Base-by-base conservation (phyloP, 2,888 invertebrate species). In the Ferrisia virgata region DNA sequence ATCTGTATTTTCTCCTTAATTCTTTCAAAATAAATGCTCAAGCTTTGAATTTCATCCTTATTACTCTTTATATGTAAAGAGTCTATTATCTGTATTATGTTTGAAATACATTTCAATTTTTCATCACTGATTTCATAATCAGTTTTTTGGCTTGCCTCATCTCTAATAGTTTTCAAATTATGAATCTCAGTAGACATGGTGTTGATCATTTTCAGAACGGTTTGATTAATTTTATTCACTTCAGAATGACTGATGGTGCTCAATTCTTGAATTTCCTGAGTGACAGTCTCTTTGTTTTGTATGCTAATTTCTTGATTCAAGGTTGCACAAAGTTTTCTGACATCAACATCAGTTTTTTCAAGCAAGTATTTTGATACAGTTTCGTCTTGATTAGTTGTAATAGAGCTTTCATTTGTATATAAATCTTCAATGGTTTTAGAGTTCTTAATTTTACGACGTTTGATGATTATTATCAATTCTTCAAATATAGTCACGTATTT, bases 311-410 rank as follows among this genome's bases (percentile, higher is more conserved):
- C 36, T 76, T 76, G 33, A 18, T 33, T 36, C 18, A 36, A 76
- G 4, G 72, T 76, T 8, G 31, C 8, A 6, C 36, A 76, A 8
- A 76, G 22, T 22, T 76, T 36, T 33, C 43, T 33, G 9, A 83
- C 18, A 47, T 83, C 47, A 11, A 83, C 47, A n/a, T 83, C 40
- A 4, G 47, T 40, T n/a, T 83, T 83, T 76, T 83, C 83, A 0
- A 72, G 25, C n/a, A 83, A 43, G 76, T 83, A 83, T 15, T 25
- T 76, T 22, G 18, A 22, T 31, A 83, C 36, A 36, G 5, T 36
- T 76, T 36, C 72, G 25, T 76, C 72, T 36, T 76, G 72, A 18
- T 36, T 76, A 8, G 5, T 76, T 6, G 69, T 15, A 18, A 9
- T 6, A 1, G 36, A 33, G 5, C 43, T 72, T 31, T 72, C 47